These are phyloP conservation scores for Ceratina japonica DNA, from an alignment of 1,140 invertebrate species.

Conservation along the genomic window DNA sequence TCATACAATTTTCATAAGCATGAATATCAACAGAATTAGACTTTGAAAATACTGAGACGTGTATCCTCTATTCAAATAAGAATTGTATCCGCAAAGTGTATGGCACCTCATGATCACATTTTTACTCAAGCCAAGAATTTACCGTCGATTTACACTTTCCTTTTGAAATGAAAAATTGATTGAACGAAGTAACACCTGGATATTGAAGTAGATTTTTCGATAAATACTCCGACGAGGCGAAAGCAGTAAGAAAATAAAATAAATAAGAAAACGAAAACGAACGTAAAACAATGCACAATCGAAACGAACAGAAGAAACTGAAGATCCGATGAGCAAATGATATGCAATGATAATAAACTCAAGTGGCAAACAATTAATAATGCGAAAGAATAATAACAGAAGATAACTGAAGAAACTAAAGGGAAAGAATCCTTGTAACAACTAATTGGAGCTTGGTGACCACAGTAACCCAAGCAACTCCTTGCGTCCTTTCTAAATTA, in stretches of 20 bases:
- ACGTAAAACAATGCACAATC: constrained; percentile 37
- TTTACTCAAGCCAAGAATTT: neutral
- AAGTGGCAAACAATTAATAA: constrained; percentile 61
- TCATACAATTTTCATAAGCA: neutral
- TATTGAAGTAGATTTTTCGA: constrained; percentile 25
- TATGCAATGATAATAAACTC: constrained; percentile 52
- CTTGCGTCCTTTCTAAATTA: constrained; percentile 67
- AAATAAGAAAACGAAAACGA: constrained; percentile 50
- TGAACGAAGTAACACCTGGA: neutral
- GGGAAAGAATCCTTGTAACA: constrained; percentile 68
- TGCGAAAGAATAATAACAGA: constrained; percentile 49
- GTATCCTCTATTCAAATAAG: neutral
- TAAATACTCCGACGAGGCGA: constrained; percentile 66
- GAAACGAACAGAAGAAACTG: constrained; percentile 60
- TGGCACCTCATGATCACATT: constrained; percentile 23
- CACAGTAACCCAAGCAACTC: constrained; percentile 79
- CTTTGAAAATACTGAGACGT: neutral
- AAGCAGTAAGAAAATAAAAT: constrained; percentile 54
- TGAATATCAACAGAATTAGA: neutral
- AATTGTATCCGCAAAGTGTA: neutral
- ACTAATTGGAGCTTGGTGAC: constrained; percentile 78
- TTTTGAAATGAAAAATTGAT: constrained; percentile 2
- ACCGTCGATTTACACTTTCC: neutral
- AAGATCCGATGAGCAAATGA: constrained; percentile 56
- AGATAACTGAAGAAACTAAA: constrained; percentile 53